phyloP scores from a whole-genome alignment of 2,888 invertebrate genomes.

The Stegophylla sp. region DNA sequence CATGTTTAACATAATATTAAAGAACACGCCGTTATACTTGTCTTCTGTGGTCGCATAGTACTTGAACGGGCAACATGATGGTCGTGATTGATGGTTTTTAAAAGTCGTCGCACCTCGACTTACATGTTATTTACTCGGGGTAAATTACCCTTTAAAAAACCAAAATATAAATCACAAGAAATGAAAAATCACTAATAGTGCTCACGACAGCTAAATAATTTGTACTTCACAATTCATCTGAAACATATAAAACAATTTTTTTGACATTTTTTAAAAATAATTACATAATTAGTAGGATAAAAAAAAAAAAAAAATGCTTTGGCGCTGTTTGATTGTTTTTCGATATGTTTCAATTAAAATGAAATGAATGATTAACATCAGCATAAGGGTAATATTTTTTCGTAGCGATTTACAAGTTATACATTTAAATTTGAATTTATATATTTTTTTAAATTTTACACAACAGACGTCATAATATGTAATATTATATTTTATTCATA shows the following conservation, averaged over 20 bases:
- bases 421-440: too few species aligned
- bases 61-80: conserved; percentile 49
- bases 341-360: too few species aligned
- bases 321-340: too few species aligned
- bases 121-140: conserved; percentile 13
- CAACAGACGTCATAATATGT: too few species aligned
- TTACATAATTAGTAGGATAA: not conserved
- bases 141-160: conserved; percentile 17
- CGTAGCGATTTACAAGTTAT: too few species aligned
- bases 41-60: conserved; percentile 17
- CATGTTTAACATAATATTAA: conserved; percentile 52
- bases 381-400: too few species aligned
- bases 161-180: conserved; percentile 33
- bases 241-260: not conserved
- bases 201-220: conserved; percentile 43
- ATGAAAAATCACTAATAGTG: conserved; percentile 32
- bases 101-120: conserved; percentile 43
- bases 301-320: too few species aligned
- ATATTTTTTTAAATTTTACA: too few species aligned
- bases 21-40: conserved; percentile 34
- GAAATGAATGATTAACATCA: too few species aligned
- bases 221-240: conserved; percentile 22
- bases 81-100: conserved; percentile 47
- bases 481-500: too few species aligned
- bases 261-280: conserved; percentile 2